Evolutionary conservation across 2,113 vertebrate genomes (phyloP).

Genomic region (Entomyzon cyanotis): DNA sequence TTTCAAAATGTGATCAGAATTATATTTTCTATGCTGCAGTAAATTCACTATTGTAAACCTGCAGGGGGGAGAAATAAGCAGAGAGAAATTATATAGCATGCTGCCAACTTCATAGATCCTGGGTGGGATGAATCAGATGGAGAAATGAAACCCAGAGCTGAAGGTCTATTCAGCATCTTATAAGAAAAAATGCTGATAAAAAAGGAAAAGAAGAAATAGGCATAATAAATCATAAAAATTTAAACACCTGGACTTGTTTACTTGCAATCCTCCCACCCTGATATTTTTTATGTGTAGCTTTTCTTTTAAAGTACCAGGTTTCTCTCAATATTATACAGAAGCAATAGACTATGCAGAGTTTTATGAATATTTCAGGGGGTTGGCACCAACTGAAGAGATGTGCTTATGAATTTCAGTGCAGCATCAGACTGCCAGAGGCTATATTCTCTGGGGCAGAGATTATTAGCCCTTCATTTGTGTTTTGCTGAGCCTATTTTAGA

Average conservation of each 20-base stretch:
- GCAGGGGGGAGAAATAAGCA: background rate
- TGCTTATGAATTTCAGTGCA: background rate
- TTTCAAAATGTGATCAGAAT: background rate
- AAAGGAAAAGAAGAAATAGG: background rate
- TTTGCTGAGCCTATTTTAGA: background rate
- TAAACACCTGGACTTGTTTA: background rate
- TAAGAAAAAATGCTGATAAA: background rate
- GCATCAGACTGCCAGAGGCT: background rate
- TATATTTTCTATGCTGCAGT: background rate
- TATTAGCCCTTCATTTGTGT: background rate
- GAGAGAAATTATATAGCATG: background rate
- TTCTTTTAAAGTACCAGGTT: background rate
- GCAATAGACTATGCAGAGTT: background rate
- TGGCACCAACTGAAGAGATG: rapidly evolving
- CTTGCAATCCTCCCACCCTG: background rate
- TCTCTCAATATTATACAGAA: background rate
- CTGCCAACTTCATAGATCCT: background rate
- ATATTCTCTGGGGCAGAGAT: background rate
- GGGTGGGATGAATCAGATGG: background rate
- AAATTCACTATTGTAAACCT: background rate
- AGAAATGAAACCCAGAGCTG: background rate
- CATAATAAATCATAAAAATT: background rate
- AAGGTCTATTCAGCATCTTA: background rate
- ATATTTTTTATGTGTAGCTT: background rate
- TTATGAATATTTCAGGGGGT: background rate